Conservation (phyloP, 2,113 vertebrate genomes). For the Mesoclemmys tuberculata region DNA sequence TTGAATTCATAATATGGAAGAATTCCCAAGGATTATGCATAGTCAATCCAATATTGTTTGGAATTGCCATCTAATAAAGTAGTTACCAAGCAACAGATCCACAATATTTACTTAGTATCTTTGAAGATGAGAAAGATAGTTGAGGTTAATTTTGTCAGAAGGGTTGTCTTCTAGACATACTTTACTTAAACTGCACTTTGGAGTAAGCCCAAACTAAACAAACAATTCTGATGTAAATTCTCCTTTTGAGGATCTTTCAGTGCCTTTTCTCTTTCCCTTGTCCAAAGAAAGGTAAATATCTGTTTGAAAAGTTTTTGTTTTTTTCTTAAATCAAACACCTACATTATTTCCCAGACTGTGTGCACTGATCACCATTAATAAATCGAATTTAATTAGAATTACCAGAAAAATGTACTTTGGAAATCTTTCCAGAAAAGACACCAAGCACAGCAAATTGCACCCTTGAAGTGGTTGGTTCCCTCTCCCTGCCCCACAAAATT, state of each 20-base stretch:
- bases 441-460: not conserved
- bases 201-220: not conserved
- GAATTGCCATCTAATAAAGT: not conserved
- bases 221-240: not conserved
- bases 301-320: slow-evolving; percentile 12
- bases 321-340: not conserved
- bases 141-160: not conserved
- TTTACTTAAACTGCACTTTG: not conserved
- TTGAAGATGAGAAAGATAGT: not conserved
- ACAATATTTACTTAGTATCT: not conserved
- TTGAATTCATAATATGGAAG: not conserved
- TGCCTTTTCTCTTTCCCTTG: not conserved
- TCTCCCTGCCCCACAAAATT: not conserved
- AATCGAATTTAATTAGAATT: not conserved
- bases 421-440: not conserved
- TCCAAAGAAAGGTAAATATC: not conserved
- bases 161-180: not conserved
- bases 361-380: not conserved
- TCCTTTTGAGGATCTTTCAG: not conserved
- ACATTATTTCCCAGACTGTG: not conserved
- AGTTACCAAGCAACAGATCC: not conserved
- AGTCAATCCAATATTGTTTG: rapidly evolving
- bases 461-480: not conserved
- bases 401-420: not conserved
- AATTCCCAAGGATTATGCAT: not conserved